Evolutionary conservation across 1,140 invertebrate species (phyloP), one percentile per base, ranked within the genome.

Genomic region (Artemia franciscana): DNA sequence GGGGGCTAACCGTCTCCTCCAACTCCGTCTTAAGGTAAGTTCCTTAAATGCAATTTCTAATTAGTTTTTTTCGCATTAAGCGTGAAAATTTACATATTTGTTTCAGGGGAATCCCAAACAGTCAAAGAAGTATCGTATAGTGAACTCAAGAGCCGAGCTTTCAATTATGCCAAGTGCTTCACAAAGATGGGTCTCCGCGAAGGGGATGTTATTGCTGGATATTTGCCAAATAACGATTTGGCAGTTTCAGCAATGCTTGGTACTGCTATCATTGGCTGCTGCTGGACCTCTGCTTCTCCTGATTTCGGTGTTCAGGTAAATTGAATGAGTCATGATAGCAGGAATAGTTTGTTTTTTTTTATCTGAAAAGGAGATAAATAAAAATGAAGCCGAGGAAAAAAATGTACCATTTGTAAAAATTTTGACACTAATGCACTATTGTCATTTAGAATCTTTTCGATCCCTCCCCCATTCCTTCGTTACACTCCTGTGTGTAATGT

Each of bases 221-320:
- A 61, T 24, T 26, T 63, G 57, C 62, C 39, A 3, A 64, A 64
- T 57, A 12, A 15, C n/a, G 23, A 39, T 26, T 74, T 76, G 62
- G 73, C 79, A 4, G 68, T 79, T 4, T 73, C 73, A 61, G 77
- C 76, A 2, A 76, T 80, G 73, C 68, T 80, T 23, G 78, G 77
- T 26, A 71, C 77, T 15, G 71, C 77, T 2, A 74, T 75, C 62
- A 69, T 80, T 30, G 79, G 79, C 56, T 78, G 77, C 9, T 70
- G 77, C 4, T 80, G 79, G 79, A 78, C 76, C 60, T 77, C 75
- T 18, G 75, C 77, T 2, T 79, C 78, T 3, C 77, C 78, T 4
- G 79, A 80, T 66, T 80, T 80, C 71, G 79, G 79, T 60, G 72
- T 76, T 26, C 71, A 71, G 64, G 77, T 76, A 68, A 65, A n/a